Conservation (phyloP, 2,113 vertebrate genomes). For the Phainopepla nitens region DNA sequence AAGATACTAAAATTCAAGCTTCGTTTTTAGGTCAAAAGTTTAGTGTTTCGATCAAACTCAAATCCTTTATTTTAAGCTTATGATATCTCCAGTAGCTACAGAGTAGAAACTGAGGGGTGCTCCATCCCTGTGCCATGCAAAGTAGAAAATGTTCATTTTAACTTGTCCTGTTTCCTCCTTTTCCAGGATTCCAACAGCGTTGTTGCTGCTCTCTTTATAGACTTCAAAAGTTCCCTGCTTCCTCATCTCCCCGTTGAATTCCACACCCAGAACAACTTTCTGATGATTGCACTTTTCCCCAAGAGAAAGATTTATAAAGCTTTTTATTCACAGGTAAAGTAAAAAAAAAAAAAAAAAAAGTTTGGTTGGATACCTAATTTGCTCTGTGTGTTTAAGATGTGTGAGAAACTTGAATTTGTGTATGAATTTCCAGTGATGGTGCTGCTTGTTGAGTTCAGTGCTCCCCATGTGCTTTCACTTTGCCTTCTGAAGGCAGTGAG, state of each 20-base stretch:
- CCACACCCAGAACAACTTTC: conserved; percentile 72
- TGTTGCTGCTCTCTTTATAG: conserved; percentile 83
- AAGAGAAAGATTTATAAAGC: conserved; percentile 85
- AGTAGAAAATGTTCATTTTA: neutral
- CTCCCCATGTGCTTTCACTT: conserved; percentile 14
- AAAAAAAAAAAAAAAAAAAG: neutral
- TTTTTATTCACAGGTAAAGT: conserved; percentile 88
- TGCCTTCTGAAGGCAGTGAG: neutral
- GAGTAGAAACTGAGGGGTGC: neutral
- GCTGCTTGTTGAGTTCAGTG: neutral
- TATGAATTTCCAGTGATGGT: neutral
- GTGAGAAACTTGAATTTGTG: neutral
- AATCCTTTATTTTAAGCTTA: neutral
- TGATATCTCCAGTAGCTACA: neutral
- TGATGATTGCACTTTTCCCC: conserved; percentile 86
- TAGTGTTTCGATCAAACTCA: neutral
- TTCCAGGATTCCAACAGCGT: conserved; percentile 81
- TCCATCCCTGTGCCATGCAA: too few relatives aligned
- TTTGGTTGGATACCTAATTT: neutral
- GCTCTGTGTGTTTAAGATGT: neutral
- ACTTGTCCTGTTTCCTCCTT: neutral
- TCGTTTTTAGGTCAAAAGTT: neutral
- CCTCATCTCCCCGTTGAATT: conserved; percentile 86
- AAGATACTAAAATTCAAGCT: neutral
- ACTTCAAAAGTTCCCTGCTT: conserved; percentile 79